A percentile compares a stretch with the other conserved stretches of the same genome.
phyloP scores from a whole-genome alignment of 92 coral and sea anemone species.

The Parazoanthus swiftii region DNA sequence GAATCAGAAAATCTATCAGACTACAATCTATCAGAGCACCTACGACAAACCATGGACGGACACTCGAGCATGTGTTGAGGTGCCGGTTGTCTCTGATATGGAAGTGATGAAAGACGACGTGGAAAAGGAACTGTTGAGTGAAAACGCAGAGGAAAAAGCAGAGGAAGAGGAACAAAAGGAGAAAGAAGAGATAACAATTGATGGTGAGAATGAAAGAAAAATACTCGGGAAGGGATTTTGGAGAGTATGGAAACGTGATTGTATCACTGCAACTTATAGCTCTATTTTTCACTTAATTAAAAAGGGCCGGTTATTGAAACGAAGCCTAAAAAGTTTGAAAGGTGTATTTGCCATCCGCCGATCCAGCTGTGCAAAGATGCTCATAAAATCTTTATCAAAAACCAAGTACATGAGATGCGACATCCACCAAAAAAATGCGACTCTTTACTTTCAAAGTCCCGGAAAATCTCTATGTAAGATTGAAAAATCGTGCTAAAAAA shows the following conservation, averaged over 20 bases:
- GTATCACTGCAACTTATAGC: too few relatives aligned
- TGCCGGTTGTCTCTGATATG: neutral
- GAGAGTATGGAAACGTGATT: neutral
- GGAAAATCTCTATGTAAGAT: too few relatives aligned
- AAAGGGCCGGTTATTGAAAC: too few relatives aligned
- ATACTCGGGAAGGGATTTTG: neutral
- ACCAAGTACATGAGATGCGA: too few relatives aligned
- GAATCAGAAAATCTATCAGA: constrained; percentile 60
- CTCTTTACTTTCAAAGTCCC: too few relatives aligned
- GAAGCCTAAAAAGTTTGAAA: too few relatives aligned
- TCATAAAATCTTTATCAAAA: too few relatives aligned
- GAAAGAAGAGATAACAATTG: constrained; percentile 15
- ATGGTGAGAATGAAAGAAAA: constrained; percentile 15
- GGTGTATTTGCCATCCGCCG: too few relatives aligned
- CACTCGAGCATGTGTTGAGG: neutral
- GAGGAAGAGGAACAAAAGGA: constrained; percentile 20
- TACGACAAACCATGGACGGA: constrained; percentile 17
- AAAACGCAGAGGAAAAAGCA: neutral
- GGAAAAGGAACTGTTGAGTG: constrained; percentile 36
- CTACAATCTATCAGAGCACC: constrained; percentile 57
- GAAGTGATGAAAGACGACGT: neutral
- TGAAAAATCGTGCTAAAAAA: too few relatives aligned
- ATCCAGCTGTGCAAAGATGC: too few relatives aligned
- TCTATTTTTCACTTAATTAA: too few relatives aligned
- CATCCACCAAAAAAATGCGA: too few relatives aligned